Conservation (phyloP, 2,797 vertebrate species). For the Mionectes olivaceus region DNA sequence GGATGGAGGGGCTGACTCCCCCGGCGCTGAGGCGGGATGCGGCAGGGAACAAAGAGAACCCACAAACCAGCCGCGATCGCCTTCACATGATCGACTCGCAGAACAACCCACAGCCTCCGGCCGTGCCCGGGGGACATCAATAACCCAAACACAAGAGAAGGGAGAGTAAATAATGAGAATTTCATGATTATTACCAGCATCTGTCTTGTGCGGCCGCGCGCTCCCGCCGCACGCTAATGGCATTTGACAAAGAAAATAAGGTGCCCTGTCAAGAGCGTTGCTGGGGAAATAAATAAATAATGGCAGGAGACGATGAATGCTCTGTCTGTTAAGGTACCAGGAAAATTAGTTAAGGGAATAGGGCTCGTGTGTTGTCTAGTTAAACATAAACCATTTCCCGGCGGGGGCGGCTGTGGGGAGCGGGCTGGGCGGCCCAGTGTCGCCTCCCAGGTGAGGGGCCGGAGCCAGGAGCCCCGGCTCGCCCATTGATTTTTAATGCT, state of each 20-base stretch:
- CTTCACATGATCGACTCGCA: background rate
- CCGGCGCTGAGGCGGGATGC: fast-evolving
- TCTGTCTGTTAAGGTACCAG: background rate
- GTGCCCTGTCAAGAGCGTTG: conserved; percentile 40
- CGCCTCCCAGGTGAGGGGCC: background rate
- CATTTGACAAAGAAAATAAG: conserved; percentile 69
- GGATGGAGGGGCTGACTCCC: background rate
- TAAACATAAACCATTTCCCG: conserved; percentile 15
- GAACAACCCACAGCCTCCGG: background rate
- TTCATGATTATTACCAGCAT: conserved; percentile 68
- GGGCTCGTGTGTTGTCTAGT: background rate
- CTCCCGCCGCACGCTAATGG: conserved; percentile 50
- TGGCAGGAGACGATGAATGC: background rate
- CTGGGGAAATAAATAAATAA: conserved; percentile 64
- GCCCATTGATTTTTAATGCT: conserved; percentile 56
- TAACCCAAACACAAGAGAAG: conserved; percentile 48
- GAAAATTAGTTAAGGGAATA: conserved; percentile 59
- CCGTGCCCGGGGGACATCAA: conserved; percentile 35
- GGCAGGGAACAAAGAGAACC: background rate
- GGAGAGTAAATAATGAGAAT: conserved; percentile 67
- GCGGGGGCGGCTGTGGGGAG: background rate
- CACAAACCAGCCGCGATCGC: background rate
- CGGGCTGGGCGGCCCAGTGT: fast-evolving
- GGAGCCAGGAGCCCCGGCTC: background rate
- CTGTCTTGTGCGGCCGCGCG: background rate